These are phyloP conservation scores for Andrena marginata DNA, from an alignment of 2,888 invertebrate species.

Conservation along the genomic window DNA sequence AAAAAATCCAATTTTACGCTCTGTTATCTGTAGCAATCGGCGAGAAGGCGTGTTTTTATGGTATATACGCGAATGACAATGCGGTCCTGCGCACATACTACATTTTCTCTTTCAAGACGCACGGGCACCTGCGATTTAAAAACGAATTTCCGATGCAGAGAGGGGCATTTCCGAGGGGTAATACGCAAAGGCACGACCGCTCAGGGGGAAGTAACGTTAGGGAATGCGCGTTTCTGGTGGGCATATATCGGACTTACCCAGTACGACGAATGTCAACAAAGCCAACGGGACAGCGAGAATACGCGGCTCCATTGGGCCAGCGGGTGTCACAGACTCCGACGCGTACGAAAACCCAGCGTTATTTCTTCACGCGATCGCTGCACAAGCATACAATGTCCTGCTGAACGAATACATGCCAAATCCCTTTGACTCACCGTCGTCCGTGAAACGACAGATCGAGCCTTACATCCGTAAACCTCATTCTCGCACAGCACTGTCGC, in stretches of 20 bases:
- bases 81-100: constrained; percentile 22
- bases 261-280: constrained; percentile 75
- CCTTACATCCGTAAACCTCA: constrained; percentile 62
- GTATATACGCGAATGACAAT: constrained; percentile 17
- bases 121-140: constrained; percentile 37
- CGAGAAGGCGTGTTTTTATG: constrained; percentile 21
- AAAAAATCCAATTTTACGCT: constrained; percentile 1
- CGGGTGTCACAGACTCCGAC: constrained; percentile 75
- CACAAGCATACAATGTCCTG: constrained; percentile 68
- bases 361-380: constrained; percentile 58
- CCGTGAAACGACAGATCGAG: constrained; percentile 57
- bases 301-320: constrained; percentile 75
- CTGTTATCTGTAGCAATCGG: neutral
- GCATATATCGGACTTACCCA: constrained; percentile 61
- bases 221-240: neutral
- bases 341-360: constrained; percentile 62
- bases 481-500: constrained; percentile 59
- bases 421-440: constrained; percentile 56
- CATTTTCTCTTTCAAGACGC: constrained; percentile 5
- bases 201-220: neutral
- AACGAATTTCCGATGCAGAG: constrained; percentile 22
- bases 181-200: neutral
- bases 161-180: neutral
- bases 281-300: constrained; percentile 70
- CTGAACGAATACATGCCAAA: constrained; percentile 66